phyloP scores from a whole-genome alignment of 2,888 invertebrate genomes.

The Calliopum simillimum region DNA sequence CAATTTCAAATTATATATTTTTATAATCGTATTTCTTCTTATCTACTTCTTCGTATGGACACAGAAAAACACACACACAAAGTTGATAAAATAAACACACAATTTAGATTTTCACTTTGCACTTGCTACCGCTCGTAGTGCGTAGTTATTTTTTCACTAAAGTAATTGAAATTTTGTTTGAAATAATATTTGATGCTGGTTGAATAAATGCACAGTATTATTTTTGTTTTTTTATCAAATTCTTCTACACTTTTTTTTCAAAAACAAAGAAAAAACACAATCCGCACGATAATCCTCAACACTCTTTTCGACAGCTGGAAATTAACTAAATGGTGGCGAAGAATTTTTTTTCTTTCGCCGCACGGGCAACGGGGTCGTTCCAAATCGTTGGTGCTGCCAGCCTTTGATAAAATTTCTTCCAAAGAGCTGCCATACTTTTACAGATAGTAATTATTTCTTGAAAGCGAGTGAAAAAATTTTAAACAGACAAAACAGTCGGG shows the following conservation, averaged over 20 bases:
- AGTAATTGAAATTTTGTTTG: neutral
- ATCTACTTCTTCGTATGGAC: neutral
- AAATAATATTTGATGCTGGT: too few relatives aligned
- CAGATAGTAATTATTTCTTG: too few relatives aligned
- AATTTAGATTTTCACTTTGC: neutral
- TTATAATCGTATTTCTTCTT: neutral
- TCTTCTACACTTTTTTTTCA: neutral
- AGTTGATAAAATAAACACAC: neutral
- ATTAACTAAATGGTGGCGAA: slow-evolving; percentile 1
- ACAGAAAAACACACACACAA: neutral
- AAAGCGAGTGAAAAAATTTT: too few relatives aligned
- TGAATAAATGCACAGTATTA: too few relatives aligned
- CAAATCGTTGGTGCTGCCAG: too few relatives aligned
- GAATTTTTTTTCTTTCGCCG: neutral
- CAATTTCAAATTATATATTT: neutral
- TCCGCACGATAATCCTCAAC: neutral
- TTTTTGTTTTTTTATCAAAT: neutral
- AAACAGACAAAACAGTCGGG: too few relatives aligned
- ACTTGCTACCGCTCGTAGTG: neutral
- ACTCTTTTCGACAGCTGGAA: slow-evolving; percentile 18
- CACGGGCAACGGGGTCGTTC: too few relatives aligned
- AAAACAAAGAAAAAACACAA: neutral
- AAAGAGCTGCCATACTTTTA: too few relatives aligned
- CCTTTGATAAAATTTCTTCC: too few relatives aligned
- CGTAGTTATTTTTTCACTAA: neutral